Percentiles rank a stretch among this genome's conserved stretches.
Conservation (phyloP, 2,797 vertebrate genomes). For the Rachycentron canadum region DNA sequence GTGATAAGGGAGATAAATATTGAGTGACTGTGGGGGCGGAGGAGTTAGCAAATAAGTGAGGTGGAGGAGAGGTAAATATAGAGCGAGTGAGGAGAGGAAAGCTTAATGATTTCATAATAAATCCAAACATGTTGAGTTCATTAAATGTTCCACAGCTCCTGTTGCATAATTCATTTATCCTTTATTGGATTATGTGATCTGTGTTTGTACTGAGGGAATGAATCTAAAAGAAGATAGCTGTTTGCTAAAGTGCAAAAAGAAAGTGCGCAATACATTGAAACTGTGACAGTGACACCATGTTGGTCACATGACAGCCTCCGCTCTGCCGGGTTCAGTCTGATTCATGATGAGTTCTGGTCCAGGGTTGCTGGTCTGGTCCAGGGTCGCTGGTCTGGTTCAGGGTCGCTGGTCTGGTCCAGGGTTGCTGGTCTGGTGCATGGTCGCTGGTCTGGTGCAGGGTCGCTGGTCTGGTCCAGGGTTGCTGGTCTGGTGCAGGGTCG, state of each 20-base stretch:
- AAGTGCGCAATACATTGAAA: background rate
- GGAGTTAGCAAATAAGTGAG: slow-evolving; percentile 61
- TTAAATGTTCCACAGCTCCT: slow-evolving; percentile 22
- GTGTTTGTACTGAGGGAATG: background rate
- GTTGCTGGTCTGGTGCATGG: too few species aligned
- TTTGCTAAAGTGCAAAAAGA: background rate
- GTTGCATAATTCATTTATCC: background rate
- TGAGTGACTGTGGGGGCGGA: slow-evolving; percentile 59
- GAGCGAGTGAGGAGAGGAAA: slow-evolving; percentile 38
- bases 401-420: too few species aligned
- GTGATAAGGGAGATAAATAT: slow-evolving; percentile 63
- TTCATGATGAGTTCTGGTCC: too few species aligned
- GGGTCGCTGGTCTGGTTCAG: too few species aligned
- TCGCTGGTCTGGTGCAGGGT: too few species aligned
- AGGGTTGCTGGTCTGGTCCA: too few species aligned
- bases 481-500: too few species aligned
- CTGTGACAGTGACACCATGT: background rate
- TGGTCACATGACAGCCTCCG: too few species aligned
- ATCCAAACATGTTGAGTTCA: slow-evolving; percentile 16
- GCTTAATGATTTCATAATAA: slow-evolving; percentile 34
- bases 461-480: too few species aligned
- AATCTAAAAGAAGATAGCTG: background rate
- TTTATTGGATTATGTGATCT: background rate
- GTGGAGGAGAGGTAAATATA: slow-evolving; percentile 57
- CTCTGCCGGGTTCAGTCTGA: too few species aligned